A percentile compares a stretch with the other conserved stretches of the same genome.
Conservation (phyloP, 2,888 invertebrate species). For the Amphipoea oculea region DNA sequence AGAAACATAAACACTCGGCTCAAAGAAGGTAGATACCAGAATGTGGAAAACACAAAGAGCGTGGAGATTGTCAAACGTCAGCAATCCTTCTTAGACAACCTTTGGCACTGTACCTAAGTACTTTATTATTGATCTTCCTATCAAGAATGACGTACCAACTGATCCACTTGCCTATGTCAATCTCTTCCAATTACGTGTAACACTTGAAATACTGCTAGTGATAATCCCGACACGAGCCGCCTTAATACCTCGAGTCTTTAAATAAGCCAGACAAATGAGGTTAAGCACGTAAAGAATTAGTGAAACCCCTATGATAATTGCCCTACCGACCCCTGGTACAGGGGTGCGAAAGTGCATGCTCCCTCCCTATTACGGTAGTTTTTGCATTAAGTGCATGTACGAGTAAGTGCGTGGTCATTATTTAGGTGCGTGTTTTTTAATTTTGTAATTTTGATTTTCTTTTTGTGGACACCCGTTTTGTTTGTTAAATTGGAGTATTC, state of each 20-base stretch:
- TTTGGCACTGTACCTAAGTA: background rate
- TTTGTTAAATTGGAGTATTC: too few relatives aligned
- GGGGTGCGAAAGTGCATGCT: constrained; percentile 66
- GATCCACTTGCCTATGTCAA: constrained; percentile 34
- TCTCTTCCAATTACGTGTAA: constrained; percentile 36
- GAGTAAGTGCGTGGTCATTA: constrained; percentile 14
- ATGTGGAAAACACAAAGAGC: background rate
- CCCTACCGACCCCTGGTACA: constrained; percentile 66
- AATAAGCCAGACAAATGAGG: constrained; percentile 84
- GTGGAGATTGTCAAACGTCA: background rate
- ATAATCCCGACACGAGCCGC: constrained; percentile 69
- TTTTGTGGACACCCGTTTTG: background rate
- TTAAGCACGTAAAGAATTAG: constrained; percentile 81
- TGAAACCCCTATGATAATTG: constrained; percentile 80
- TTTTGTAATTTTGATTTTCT: background rate
- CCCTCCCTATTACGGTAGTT: constrained; percentile 72
- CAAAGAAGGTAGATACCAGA: background rate
- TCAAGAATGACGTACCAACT: constrained; percentile 8
- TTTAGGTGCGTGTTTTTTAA: background rate
- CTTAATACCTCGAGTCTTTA: constrained; percentile 72
- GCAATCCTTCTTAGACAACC: background rate
- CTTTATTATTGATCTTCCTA: background rate
- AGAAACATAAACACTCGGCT: background rate
- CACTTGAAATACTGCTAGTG: constrained; percentile 56
- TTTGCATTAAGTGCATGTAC: constrained; percentile 59